These are phyloP conservation scores for Byasa hedistus DNA, from an alignment of 2,888 invertebrate genomes.

Conservation along the genomic window DNA sequence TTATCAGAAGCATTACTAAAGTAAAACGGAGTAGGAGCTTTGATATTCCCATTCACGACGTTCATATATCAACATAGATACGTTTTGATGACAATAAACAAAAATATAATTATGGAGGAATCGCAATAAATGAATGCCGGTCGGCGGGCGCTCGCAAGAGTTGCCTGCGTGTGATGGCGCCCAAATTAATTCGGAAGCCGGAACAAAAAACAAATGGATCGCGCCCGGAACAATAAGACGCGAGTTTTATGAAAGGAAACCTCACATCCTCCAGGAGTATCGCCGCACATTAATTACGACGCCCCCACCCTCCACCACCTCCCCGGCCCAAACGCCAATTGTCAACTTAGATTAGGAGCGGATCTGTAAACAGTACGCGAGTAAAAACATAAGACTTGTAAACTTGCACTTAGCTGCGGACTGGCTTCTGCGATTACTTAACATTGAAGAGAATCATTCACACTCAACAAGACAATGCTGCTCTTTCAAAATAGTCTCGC, in stretches of 20 bases:
- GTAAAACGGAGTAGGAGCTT: too few species aligned
- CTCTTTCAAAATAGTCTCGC: neutral
- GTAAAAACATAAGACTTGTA: too few species aligned
- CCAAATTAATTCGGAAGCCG: constrained; percentile 65
- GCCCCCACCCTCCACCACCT: too few species aligned
- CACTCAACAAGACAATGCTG: neutral
- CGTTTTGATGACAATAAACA: constrained; percentile 10
- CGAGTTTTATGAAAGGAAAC: constrained; percentile 57
- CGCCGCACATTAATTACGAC: constrained; percentile 64
- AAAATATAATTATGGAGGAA: constrained; percentile 17
- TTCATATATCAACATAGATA: neutral
- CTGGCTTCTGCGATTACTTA: too few species aligned
- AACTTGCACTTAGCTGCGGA: too few species aligned
- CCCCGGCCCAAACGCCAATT: too few species aligned
- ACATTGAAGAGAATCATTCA: too few species aligned
- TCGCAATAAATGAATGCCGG: constrained; percentile 13
- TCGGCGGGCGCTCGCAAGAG: constrained; percentile 31
- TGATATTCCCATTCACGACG: too few species aligned
- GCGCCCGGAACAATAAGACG: constrained; percentile 56
- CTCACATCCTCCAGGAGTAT: constrained; percentile 52
- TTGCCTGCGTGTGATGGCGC: constrained; percentile 63
- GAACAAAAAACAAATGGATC: constrained; percentile 60
- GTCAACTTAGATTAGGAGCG: too few species aligned
- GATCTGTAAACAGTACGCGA: too few species aligned
- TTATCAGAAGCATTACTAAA: too few species aligned